Percentiles rank a stretch among this genome's conserved stretches.
phyloP scores from a whole-genome alignment of 2,888 invertebrate genomes.

The Ophioninae sp. region DNA sequence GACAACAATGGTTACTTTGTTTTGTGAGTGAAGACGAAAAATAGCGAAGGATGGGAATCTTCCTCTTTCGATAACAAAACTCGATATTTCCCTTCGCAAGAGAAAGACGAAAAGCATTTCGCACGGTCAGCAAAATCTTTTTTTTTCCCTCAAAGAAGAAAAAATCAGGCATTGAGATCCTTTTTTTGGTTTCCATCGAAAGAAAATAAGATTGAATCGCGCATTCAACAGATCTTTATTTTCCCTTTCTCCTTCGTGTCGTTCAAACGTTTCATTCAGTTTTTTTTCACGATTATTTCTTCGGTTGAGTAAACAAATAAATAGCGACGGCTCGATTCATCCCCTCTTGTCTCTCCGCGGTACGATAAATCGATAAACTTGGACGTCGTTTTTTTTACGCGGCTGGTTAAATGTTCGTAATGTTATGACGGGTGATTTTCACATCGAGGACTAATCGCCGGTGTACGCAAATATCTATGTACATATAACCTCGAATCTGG shows the following conservation, averaged over 20 bases:
- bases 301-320: slow-evolving; percentile 74
- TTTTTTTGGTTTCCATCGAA: too few species aligned
- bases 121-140: too few species aligned
- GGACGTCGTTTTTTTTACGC: slow-evolving; percentile 58
- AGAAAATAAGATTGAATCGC: too few species aligned
- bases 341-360: slow-evolving; percentile 26
- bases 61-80: too few species aligned
- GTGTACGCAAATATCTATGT: background rate
- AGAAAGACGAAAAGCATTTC: too few species aligned
- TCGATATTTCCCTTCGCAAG: too few species aligned
- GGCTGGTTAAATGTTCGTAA: background rate
- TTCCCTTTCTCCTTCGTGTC: slow-evolving; percentile 57
- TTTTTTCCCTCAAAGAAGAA: too few species aligned
- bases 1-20: too few species aligned
- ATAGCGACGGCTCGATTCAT: slow-evolving; percentile 69
- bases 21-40: too few species aligned
- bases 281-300: slow-evolving; percentile 53
- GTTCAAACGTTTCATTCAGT: slow-evolving; percentile 37
- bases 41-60: too few species aligned
- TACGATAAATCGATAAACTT: slow-evolving; percentile 54
- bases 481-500: slow-evolving; percentile 34
- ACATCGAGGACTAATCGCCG: slow-evolving; percentile 39
- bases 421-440: slow-evolving; percentile 48
- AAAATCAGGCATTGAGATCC: too few species aligned
- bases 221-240: background rate